A percentile compares a stretch with the other conserved stretches of the same genome.
Evolutionary conservation across 2,888 invertebrate genomes (phyloP).

Genomic region (Oxytorus armatus): DNA sequence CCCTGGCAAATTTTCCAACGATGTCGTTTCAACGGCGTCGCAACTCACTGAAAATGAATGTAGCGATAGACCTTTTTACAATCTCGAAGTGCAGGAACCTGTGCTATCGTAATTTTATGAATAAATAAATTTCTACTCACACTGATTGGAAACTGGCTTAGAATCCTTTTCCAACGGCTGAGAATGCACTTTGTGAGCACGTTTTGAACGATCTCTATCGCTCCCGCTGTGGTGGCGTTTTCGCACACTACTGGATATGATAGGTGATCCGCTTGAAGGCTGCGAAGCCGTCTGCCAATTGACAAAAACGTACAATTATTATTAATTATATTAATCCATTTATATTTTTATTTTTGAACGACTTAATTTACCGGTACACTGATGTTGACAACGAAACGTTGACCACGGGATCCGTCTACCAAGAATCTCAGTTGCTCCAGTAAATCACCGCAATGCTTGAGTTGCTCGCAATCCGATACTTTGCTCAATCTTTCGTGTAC

Average conservation of each 20-base stretch:
- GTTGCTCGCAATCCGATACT: slow-evolving; percentile 76
- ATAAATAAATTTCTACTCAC: slow-evolving; percentile 69
- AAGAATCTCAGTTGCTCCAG: slow-evolving; percentile 81
- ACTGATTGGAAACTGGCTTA: slow-evolving; percentile 67
- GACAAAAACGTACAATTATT: neutral
- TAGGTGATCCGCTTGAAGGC: slow-evolving; percentile 76
- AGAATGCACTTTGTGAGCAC: slow-evolving; percentile 71
- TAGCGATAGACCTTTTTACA: no score
- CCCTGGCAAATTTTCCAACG: slow-evolving; percentile 80
- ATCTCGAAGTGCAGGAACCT: no score
- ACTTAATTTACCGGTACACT: slow-evolving; percentile 76
- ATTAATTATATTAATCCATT: no score
- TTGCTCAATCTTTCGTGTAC: slow-evolving; percentile 81
- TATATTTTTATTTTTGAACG: no score
- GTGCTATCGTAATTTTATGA: no score
- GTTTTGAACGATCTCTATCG: slow-evolving; percentile 79
- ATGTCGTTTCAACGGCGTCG: slow-evolving; percentile 78
- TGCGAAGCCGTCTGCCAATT: slow-evolving; percentile 73
- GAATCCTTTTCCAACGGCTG: slow-evolving; percentile 66
- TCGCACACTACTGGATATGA: slow-evolving; percentile 76
- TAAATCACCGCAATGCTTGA: slow-evolving; percentile 79
- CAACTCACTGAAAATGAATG: slow-evolving; percentile 61
- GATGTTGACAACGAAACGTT: slow-evolving; percentile 82
- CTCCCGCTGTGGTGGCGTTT: slow-evolving; percentile 79
- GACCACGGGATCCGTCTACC: slow-evolving; percentile 79